Percentiles rank a stretch among this genome's conserved stretches.
phyloP scores from a whole-genome alignment of 2,797 vertebrate species.

The Dromococcyx pavoninus region DNA sequence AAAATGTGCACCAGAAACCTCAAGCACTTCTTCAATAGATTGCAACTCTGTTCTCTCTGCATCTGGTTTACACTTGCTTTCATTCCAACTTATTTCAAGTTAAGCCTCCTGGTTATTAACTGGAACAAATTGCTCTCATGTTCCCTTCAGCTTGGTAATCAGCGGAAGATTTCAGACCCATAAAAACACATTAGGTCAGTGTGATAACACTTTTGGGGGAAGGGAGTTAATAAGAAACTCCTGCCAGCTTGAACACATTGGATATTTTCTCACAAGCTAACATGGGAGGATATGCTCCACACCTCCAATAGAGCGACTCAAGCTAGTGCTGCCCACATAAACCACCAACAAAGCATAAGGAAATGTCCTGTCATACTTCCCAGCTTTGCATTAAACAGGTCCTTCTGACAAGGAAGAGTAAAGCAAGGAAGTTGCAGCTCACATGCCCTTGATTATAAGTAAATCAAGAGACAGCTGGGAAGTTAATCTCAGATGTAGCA shows the following conservation, averaged over 20 bases:
- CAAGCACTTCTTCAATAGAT: background rate
- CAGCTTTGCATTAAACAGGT: slow-evolving; percentile 5
- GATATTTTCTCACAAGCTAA: background rate
- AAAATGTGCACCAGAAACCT: background rate
- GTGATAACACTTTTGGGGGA: slow-evolving; percentile 37
- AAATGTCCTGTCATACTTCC: background rate
- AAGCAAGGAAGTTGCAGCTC: slow-evolving; percentile 25
- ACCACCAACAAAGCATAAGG: background rate
- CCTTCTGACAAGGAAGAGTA: slow-evolving; percentile 8
- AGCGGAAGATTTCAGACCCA: slow-evolving; percentile 39
- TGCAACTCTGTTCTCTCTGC: background rate
- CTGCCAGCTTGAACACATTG: background rate
- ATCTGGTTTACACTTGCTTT: slow-evolving; percentile 43
- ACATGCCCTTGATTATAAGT: background rate
- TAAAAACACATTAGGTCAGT: slow-evolving; percentile 27
- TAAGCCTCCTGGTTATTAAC: slow-evolving; percentile 45
- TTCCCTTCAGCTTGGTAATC: slow-evolving; percentile 35
- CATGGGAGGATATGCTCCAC: background rate
- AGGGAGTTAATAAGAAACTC: slow-evolving; percentile 9
- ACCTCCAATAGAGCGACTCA: background rate
- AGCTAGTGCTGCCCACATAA: background rate
- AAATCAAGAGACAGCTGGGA: background rate
- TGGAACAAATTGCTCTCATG: slow-evolving; percentile 35
- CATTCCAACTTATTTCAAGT: slow-evolving; percentile 31
- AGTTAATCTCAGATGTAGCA: background rate